Evolutionary conservation across 2,888 invertebrate species (phyloP).

Genomic region (Cataglyphis altisquamis): DNA sequence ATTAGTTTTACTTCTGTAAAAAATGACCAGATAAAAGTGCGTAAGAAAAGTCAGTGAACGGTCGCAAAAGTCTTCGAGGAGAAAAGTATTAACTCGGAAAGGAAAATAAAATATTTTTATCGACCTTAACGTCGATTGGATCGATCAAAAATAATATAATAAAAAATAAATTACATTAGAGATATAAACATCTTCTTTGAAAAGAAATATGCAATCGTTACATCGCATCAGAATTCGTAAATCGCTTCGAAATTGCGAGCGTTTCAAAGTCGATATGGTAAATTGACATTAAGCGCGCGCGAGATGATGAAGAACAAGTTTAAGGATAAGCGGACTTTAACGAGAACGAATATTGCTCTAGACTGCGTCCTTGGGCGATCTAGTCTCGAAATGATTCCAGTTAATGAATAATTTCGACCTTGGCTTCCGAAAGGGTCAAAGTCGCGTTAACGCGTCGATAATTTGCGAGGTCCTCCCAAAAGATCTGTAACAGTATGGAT

Average conservation of each 20-base stretch:
- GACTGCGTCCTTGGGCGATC: slow-evolving; percentile 44
- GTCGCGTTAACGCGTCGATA: slow-evolving; percentile 40
- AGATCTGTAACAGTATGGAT: not conserved
- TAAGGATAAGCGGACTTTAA: slow-evolving; percentile 30
- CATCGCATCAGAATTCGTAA: not conserved
- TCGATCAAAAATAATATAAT: slow-evolving; percentile 12
- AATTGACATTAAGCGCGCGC: slow-evolving; percentile 1
- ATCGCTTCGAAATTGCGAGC: not conserved
- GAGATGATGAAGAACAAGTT: slow-evolving; percentile 7
- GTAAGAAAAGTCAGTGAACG: not conserved
- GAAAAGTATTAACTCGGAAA: slow-evolving; percentile 26
- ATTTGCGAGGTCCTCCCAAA: slow-evolving; percentile 10
- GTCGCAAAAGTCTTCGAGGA: slow-evolving; percentile 16
- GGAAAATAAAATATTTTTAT: not conserved
- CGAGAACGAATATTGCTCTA: slow-evolving; percentile 7
- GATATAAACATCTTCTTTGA: not conserved
- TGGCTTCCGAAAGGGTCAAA: slow-evolving; percentile 68
- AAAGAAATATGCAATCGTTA: slow-evolving; percentile 7
- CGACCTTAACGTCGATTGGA: not conserved
- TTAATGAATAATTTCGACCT: slow-evolving; percentile 68
- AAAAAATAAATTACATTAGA: not conserved
- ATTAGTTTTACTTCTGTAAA: slow-evolving; percentile 37
- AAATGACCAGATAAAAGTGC: slow-evolving; percentile 67
- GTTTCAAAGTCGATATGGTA: not conserved
- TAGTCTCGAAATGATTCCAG: not conserved